A percentile compares a stretch with the other conserved stretches of the same genome.
Evolutionary conservation across 2,113 vertebrate species (phyloP).

Genomic region (Chascanopsetta lugubris): DNA sequence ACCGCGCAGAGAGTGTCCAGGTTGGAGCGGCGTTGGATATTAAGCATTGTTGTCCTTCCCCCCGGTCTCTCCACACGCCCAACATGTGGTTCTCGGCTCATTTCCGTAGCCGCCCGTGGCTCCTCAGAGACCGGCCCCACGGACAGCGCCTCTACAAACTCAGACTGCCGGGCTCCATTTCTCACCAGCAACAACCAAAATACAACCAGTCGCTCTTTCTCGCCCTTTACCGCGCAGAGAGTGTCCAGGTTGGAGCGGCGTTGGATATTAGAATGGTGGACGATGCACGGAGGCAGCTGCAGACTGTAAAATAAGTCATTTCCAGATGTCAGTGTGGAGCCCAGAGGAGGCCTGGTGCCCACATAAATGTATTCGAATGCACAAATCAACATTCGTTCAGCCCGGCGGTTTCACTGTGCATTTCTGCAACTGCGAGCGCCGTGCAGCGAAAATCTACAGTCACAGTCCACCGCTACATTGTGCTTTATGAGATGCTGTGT

Average conservation of each 20-base stretch:
- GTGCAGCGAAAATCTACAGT: too few species aligned
- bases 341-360: too few species aligned
- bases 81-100: slow-evolving; percentile 72
- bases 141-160: slow-evolving; percentile 54
- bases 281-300: neutral
- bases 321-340: neutral
- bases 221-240: slow-evolving; percentile 1
- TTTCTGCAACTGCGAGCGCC: neutral
- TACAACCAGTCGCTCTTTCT: neutral
- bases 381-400: too few species aligned
- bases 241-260: neutral
- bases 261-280: neutral
- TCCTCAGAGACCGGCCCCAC: slow-evolving; percentile 52
- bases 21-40: slow-evolving; percentile 46
- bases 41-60: slow-evolving; percentile 62
- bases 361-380: too few species aligned
- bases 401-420: too few species aligned
- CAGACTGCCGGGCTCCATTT: slow-evolving; percentile 22
- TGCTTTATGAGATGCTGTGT: too few species aligned
- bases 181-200: slow-evolving; percentile 17
- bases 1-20: neutral
- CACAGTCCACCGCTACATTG: too few species aligned
- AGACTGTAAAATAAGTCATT: neutral
- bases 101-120: slow-evolving; percentile 70
- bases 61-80: slow-evolving; percentile 51